Percentiles rank a stretch among this genome's conserved stretches.
phyloP scores from a whole-genome alignment of 2,888 invertebrate genomes.

The Cephus rjabovi region DNA sequence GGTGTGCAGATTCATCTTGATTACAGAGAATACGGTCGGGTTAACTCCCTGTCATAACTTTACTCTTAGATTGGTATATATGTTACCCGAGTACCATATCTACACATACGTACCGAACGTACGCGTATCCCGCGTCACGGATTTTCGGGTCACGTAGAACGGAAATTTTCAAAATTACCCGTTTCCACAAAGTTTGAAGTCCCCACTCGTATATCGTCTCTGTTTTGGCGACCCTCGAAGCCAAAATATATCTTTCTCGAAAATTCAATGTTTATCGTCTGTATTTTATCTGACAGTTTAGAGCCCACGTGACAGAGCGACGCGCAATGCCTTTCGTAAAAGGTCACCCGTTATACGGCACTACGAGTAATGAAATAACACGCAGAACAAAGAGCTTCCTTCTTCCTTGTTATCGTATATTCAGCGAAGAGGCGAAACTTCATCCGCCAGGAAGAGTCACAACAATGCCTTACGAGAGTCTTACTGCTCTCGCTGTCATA shows the following conservation, averaged over 20 bases:
- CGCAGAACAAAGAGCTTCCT: neutral
- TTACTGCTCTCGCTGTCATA: neutral
- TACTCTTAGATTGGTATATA: neutral
- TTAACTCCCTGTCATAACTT: neutral
- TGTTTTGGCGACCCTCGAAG: neutral
- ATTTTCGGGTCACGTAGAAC: neutral
- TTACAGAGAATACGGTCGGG: neutral
- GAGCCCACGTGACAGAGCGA: too few species aligned
- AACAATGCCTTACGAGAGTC: neutral
- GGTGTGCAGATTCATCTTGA: slow-evolving; percentile 2
- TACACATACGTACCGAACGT: too few species aligned
- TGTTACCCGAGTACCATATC: too few species aligned
- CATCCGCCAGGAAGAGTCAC: neutral
- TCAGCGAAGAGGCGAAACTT: neutral
- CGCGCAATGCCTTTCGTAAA: neutral
- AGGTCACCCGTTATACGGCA: neutral
- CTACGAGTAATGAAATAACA: neutral
- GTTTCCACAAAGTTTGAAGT: neutral
- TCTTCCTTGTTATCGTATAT: neutral
- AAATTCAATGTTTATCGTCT: neutral
- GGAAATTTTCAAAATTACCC: neutral
- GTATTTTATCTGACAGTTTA: neutral
- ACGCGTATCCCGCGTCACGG: too few species aligned
- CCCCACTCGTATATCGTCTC: neutral
- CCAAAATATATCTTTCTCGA: too few species aligned